Evolutionary conservation across 2,113 vertebrate species (phyloP), one percentile per base, ranked within the genome.

Genomic region (Cinclus mexicanus): DNA sequence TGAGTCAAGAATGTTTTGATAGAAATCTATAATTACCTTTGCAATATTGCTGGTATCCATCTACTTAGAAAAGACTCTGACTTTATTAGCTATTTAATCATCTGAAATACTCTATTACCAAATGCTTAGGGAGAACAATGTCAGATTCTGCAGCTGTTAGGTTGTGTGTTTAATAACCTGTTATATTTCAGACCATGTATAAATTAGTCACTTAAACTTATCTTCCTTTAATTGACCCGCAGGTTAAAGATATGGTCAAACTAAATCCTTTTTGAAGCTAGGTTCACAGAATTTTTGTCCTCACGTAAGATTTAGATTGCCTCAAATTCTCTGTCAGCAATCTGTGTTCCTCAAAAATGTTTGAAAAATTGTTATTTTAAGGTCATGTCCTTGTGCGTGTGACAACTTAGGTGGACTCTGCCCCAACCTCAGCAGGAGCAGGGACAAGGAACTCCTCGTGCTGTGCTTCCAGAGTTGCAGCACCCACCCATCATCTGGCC

Each of bases 11-110:
- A 11, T 25, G 81, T 95, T 95, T 77, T 94, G 14, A 95, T 78
- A 86, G 71, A 91, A 86, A 83, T 95, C 88, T 95, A n/a, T 82
- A 93, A 88, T 93, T 93, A 92, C 71, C 13, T 92, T 88, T 95
- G 52, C 56, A 93, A 63, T 96, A 90, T 94, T 95, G 42, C 90
- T 90, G 42, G 83, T 81, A 93, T 94, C 67, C 82, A 83, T 95
- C 82, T 96, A 29, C 75, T 93, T 93, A 90, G 55, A 23, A 86
- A 90, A 84, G 68, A 59, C 71, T 89, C 49, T 81, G 79, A 83
- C 52, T 94, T 96, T 95, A 87, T 95, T 91, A 91, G 70, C 61
- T 91, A 69, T 72, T 95, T 77, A 92, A 95, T 96, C 59, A 93
- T 83, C 64, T 74, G 85, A 92, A 95, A 92, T 86, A 49, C 71